These are phyloP conservation scores for Psammodynastes pulverulentus DNA, from an alignment of 2,113 vertebrate species.

Conservation along the genomic window DNA sequence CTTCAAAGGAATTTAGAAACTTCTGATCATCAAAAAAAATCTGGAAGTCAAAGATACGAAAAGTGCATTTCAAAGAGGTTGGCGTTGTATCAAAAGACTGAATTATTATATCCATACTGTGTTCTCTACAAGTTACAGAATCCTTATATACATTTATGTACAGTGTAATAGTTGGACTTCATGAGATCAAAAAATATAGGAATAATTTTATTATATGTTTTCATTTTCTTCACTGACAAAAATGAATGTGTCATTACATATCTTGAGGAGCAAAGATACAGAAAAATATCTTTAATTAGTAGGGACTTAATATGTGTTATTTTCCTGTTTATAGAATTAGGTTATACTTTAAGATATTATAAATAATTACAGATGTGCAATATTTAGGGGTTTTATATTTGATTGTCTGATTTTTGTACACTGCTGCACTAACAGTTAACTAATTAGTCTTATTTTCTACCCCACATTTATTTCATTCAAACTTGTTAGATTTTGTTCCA, in stretches of 20 bases:
- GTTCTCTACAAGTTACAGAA: neutral
- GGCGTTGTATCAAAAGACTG: neutral
- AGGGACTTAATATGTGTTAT: neutral
- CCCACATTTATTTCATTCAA: neutral
- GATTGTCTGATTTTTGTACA: neutral
- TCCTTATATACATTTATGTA: neutral
- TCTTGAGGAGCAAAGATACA: neutral
- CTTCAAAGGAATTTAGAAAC: slow-evolving; percentile 5
- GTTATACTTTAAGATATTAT: neutral
- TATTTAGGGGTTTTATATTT: neutral
- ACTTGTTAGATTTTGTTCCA: neutral
- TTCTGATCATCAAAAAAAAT: slow-evolving; percentile 11
- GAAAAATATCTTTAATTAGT: neutral
- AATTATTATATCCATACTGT: neutral
- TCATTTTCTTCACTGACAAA: neutral
- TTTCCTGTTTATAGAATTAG: neutral
- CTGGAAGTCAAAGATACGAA: slow-evolving; percentile 19
- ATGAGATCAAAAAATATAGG: neutral
- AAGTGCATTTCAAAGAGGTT: slow-evolving; percentile 7
- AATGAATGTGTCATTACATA: neutral
- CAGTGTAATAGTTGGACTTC: neutral
- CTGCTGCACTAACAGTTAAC: neutral
- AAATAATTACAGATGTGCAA: neutral
- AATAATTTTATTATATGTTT: neutral
- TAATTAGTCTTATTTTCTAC: neutral